Evolutionary conservation across 2,113 vertebrate species (phyloP).

Genomic region (Saccopteryx bilineata): DNA sequence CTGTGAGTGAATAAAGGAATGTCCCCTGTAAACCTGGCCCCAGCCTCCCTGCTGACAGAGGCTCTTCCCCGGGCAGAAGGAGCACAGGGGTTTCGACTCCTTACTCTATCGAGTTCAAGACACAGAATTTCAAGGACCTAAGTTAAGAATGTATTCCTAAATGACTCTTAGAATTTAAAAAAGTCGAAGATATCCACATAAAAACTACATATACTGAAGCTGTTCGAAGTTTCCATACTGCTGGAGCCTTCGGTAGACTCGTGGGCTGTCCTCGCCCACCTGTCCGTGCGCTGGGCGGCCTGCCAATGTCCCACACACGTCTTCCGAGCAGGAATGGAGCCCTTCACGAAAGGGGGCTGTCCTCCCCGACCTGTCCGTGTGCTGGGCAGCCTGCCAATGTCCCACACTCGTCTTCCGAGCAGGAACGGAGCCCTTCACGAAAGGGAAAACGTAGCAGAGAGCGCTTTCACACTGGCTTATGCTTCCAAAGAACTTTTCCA

Average conservation of each 20-base stretch:
- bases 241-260: neutral
- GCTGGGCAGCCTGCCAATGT: neutral
- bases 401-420: neutral
- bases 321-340: neutral
- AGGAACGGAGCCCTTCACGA: neutral
- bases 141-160: slow-evolving; percentile 7
- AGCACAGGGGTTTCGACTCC: neutral
- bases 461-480: neutral
- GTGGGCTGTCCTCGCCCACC: neutral
- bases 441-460: neutral
- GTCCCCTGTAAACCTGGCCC: neutral
- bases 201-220: neutral
- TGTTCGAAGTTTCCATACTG: neutral
- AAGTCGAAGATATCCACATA: neutral
- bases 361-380: neutral
- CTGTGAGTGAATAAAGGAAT: neutral
- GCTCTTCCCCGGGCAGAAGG: neutral
- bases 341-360: neutral
- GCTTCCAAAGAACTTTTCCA: neutral
- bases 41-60: fast-evolving
- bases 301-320: neutral
- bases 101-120: neutral
- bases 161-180: slow-evolving; percentile 40
- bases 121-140: neutral
- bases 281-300: neutral